These are phyloP conservation scores for Phaonia tiefii DNA, from an alignment of 2,888 invertebrate genomes.

Conservation along the genomic window DNA sequence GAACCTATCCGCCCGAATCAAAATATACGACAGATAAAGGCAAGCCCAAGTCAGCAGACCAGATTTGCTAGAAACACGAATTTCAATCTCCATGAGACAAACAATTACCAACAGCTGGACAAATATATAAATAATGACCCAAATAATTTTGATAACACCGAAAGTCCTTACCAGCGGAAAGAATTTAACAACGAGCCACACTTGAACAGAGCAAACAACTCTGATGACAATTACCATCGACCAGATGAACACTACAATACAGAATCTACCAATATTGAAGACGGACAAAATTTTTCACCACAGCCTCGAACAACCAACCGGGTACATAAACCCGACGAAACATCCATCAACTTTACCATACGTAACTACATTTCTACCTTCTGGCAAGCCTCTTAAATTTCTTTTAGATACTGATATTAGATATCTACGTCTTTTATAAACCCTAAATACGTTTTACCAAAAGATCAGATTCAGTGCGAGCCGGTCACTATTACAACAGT, in stretches of 20 bases:
- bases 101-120: slow-evolving; percentile 31
- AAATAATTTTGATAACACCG: too few relatives aligned
- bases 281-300: too few relatives aligned
- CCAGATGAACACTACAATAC: background rate
- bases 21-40: too few relatives aligned
- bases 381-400: slow-evolving; percentile 28
- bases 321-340: too few relatives aligned
- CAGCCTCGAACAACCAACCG: too few relatives aligned
- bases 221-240: background rate
- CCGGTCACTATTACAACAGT: too few relatives aligned
- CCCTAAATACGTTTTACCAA: too few relatives aligned
- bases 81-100: background rate
- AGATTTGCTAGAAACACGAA: background rate
- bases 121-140: background rate
- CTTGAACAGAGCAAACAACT: background rate
- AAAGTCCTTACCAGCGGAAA: background rate
- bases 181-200: background rate
- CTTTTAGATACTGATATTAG: slow-evolving; percentile 47
- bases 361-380: slow-evolving; percentile 35
- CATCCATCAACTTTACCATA: background rate
- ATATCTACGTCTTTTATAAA: slow-evolving; percentile 34
- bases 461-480: too few relatives aligned
- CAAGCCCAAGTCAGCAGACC: too few relatives aligned
- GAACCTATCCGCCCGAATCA: background rate
- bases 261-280: background rate